Conservation (phyloP, 2,113 vertebrate species). For the Nothocercus julius region DNA sequence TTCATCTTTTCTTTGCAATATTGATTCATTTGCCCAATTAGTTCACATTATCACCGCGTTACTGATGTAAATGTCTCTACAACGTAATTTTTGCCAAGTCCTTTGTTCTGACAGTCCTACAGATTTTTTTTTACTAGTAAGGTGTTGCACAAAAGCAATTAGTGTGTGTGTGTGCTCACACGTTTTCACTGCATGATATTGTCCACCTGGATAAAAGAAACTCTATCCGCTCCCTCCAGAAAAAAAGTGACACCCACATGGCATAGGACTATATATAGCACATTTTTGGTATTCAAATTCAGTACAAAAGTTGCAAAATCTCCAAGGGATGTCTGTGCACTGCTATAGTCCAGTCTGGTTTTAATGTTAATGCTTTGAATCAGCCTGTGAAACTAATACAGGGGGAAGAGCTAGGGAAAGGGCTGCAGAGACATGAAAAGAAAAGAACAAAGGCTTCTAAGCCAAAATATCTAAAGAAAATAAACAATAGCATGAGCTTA, state of each 20-base stretch:
- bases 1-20: not conserved
- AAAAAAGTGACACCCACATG: not conserved
- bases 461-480: not conserved
- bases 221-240: not conserved
- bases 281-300: not conserved
- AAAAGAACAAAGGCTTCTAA: not conserved
- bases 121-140: not conserved
- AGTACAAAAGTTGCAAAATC: not conserved
- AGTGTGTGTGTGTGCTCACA: fast-evolving
- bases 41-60: not conserved
- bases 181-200: not conserved
- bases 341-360: not conserved
- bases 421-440: not conserved
- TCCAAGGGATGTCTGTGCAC: not conserved
- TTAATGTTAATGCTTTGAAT: constrained; percentile 23
- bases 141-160: not conserved
- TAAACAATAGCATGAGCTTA: not conserved
- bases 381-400: not conserved
- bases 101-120: not conserved
- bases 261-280: not conserved
- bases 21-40: not conserved
- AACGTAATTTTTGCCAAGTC: not conserved
- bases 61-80: not conserved
- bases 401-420: not conserved
- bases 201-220: not conserved